Evolutionary conservation across 2,113 vertebrate genomes (phyloP), one percentile per base, ranked within the genome.

Genomic region (Lepisosteus osseus): DNA sequence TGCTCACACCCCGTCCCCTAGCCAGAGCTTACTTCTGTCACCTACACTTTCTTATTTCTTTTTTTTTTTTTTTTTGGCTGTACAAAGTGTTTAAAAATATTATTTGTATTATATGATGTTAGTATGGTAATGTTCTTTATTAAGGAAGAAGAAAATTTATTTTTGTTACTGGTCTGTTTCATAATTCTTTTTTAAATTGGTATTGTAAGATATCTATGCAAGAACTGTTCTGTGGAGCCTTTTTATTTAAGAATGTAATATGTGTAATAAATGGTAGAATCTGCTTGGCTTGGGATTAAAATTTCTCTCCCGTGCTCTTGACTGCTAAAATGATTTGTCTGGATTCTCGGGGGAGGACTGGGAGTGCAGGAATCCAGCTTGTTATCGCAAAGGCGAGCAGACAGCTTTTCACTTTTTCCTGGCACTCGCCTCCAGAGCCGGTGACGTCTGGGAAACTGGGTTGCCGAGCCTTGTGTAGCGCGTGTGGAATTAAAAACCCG

Each of bases 161-260:
- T 99, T 98, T 99, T 99, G 96, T 98, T 98, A 99, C 96, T 84
- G 94, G 96, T 98, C 97, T 98, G 97, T 98, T 99, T 99, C 95
- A 96, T 98, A 99, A 99, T 98, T 97, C 95, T 99, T 99, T 99
- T 99, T 98, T 96, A 98, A 98, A 98, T 99, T 98, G 95, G 96
- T 98, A 98, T 99, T 98, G 97, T 98, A 98, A 98, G 95, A 97
- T 98, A 98, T 98, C 97, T 99, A 98, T 99, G 97, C 97, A 99
- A 99, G 96, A 95, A 96, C 95, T 95, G 96, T 97, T 97, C 93
- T 93, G 96, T 99, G 95, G 96, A 94, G 95, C 94, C 93, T 96
- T 98, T 99, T 98, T 96, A 99, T 99, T 99, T 99, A 98, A 99
- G 96, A 98, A 98, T 96, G 97, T 99, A 97, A 94, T 96, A 97